Base-by-base conservation (phyloP, 35 echinoderm and acorn worm species). In the Patiria miniata region DNA sequence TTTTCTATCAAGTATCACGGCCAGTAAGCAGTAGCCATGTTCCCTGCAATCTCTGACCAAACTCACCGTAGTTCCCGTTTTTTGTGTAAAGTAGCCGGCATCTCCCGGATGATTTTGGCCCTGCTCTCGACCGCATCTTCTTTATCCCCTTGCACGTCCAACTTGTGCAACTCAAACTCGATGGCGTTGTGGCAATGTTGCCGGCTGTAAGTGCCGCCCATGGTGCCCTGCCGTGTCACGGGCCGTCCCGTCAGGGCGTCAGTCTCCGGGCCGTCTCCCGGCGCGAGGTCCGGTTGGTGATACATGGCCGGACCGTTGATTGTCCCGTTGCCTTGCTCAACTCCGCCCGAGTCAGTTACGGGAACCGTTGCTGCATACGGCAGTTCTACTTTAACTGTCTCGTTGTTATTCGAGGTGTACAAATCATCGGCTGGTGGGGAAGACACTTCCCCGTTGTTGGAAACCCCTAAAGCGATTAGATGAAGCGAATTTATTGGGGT, bases 41-140 rank as follows among this genome's bases (percentile, higher is more conserved):
- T 47, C 42, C 12, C 12, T 47, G 4, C 42, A 47, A 47, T 12
- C 42, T 4, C 42, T 6, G 12, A 47, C 12, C 4, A 47, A 47
- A 83, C 83, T 85, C 56, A 91, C 89, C 89, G 84, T 85, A 91
- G 15, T 39, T 83, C 68, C 78, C 89, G 76, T 18, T 85, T 91
- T 29, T 68, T 85, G 54, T 85, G 37, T 30, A 91, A 44, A 8
- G 89, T 91, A 17, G 89, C 53, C 51, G 89, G 82, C 59, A 86
- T 78, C 18, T 81, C 34, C 44, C 83, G 39, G 50, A 91, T 91
- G 18, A 91, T 50, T 78, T 91, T 86, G 1, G 81, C 82, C 50
- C 89, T 84, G 59, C 79, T 84, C 85, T 84, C 81, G 42, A 40
- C 51, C 12, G 81, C 89, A 14, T 40, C 51, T 40, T 91, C 89